Evolutionary conservation across 2,797 vertebrate genomes (phyloP).

Genomic region (Hydrolagus colliei): DNA sequence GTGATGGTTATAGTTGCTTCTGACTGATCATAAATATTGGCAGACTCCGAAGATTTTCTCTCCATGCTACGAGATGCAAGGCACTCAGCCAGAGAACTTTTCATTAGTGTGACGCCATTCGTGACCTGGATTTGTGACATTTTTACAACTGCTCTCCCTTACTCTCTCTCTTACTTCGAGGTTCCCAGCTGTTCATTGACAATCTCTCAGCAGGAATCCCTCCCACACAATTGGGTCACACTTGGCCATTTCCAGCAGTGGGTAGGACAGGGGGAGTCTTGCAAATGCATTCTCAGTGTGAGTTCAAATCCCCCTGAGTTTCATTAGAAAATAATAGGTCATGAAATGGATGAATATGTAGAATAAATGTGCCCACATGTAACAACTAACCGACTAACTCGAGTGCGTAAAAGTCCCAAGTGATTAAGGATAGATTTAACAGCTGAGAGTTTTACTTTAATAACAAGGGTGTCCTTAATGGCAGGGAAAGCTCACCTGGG

Average conservation of each 20-base stretch:
- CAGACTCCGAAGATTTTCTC: not conserved
- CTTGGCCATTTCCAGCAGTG: not conserved
- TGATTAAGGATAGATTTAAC: not conserved
- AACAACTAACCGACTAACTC: not conserved
- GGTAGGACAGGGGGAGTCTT: too few relatives aligned
- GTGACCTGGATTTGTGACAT: not conserved
- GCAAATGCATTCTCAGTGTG: too few relatives aligned
- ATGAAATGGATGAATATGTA: not conserved
- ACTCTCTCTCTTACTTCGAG: too few relatives aligned
- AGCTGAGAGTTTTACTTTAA: not conserved
- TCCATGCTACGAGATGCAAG: not conserved
- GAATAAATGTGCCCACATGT: not conserved
- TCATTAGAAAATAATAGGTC: too few relatives aligned
- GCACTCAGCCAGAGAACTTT: not conserved
- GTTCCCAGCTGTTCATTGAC: not conserved
- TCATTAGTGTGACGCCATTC: not conserved
- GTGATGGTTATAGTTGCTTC: not conserved
- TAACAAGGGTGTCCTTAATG: not conserved
- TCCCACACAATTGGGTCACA: not conserved
- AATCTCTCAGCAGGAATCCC: not conserved
- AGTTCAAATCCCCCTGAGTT: too few relatives aligned
- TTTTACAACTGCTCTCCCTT: not conserved
- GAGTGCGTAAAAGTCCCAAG: not conserved
- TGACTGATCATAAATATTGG: not conserved
- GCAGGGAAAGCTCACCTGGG: too few relatives aligned